Base-by-base conservation (phyloP, 2,113 vertebrate species). In the Chascanopsetta lugubris region DNA sequence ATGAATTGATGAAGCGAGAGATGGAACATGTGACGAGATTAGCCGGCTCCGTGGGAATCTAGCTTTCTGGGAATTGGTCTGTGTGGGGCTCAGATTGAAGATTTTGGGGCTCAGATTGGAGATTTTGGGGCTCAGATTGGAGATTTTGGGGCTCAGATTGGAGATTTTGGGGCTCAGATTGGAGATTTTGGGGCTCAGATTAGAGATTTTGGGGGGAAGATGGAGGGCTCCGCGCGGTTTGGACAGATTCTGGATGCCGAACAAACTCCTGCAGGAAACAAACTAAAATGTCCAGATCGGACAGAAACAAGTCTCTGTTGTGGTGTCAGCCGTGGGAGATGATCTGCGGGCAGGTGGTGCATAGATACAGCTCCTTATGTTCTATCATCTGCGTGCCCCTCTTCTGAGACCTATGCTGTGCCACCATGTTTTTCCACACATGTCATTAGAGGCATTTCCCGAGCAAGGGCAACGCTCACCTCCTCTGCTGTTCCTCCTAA, bases 1-100 rank as follows among this genome's bases (percentile, higher is more conserved):
- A 30, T 9, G 10, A 47, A 43, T 11, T 30, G 2, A 68, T 77
- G 24, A 45, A 63, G 57, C 7, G 26, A 65, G 49, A 58, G 40
- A 53, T 32, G 55, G 59, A 72, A 61, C 27, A 71, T 50, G 70
- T 68, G 49, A 62, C 30, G 53, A 42, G 78, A 83, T 84, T 69
- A 76, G 58, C 34, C 2, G 25, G 47, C 67, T 66, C 36, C 25
- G 18, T 34, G 59, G 62, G 57, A 72, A 64, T 76, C 36, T 75
- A 66, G 29, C 48, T n/a, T n/a, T n/a, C n/a, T 42, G 48, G n/a
- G 27, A 26, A 21, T 63, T n/a, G n/a, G n/a, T n/a, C n/a, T n/a
- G n/a, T 68, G 71, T 25, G 57, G 62, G 46, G 71, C 61, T 38
- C 34, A 54, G 54, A 72, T 26, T 12, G 10, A 20, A 20, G 56